Evolutionary conservation across 2,888 invertebrate genomes (phyloP), one percentile per base, ranked within the genome.

Genomic region (Neocrepidodera transversa): DNA sequence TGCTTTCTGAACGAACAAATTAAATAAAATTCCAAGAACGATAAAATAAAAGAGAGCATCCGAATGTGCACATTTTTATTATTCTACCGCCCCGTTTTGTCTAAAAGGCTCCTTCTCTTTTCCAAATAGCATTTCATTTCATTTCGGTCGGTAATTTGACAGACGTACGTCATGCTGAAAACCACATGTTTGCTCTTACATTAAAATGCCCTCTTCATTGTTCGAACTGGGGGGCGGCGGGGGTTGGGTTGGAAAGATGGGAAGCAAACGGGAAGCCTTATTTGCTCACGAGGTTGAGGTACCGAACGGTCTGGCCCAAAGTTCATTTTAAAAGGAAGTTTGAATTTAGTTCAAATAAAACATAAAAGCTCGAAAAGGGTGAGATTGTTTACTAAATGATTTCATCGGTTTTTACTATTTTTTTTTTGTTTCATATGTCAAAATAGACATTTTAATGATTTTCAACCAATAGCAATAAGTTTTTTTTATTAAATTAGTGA

Each of bases 101-200:
- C 43, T 53, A 18, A 53, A 53, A 43, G 53, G 45, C 26, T 54
- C 45, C 35, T 18, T 53, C 45, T 45, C 53, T 53, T 60, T 60
- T 60, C 38, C 55, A 45, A 45, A 45, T 45, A 55, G 35, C 60
- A 55, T 60, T 54, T 50, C 60, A 45, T n/a, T n/a, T n/a, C n/a
- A 6, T 23, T 6, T 23, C 23, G 23, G 50, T 54, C 54, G 23
- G 49, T 50, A 55, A 60, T 50, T 49, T 61, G 61, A 57, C 51
- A 50, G 53, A 40, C 58, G 57, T 54, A 61, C 58, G 58, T 62
- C 61, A 62, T 54, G 58, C 54, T 58, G 61, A 62, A 58, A 62
- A 62, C 61, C 61, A 62, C 61, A 62, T 62, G 61, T 62, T 62
- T 62, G 58, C 61, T 62, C 58, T 62, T 62, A 58, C 61, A 62